These are phyloP conservation scores for Himalopsyche kuldschensis DNA, from an alignment of 2,888 invertebrate genomes.

Conservation along the genomic window DNA sequence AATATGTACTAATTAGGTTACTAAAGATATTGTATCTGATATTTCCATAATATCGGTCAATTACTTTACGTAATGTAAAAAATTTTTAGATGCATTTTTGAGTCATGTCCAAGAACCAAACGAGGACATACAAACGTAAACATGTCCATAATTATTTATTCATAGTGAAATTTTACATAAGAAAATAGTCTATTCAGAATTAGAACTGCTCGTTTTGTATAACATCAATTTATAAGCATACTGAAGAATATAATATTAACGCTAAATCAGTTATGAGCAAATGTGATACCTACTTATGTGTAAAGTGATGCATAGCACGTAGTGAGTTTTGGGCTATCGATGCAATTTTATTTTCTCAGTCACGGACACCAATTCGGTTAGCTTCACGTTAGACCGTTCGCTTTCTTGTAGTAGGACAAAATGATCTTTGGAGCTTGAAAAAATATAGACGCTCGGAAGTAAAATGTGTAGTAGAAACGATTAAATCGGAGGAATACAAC, in stretches of 20 bases:
- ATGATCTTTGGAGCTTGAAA: neutral
- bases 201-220: neutral
- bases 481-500: slow-evolving; percentile 6
- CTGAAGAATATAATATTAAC: neutral
- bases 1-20: neutral
- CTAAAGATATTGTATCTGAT: neutral
- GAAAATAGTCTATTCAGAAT: neutral
- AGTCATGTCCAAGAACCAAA: neutral
- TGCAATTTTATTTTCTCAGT: neutral
- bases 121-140: neutral
- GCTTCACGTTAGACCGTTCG: neutral
- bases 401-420: neutral
- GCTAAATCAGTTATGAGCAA: neutral
- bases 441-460: neutral
- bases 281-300: neutral
- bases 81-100: neutral
- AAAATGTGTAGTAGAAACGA: slow-evolving; percentile 1
- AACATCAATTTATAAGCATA: neutral
- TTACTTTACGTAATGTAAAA: neutral
- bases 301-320: neutral
- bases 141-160: slow-evolving; percentile 1
- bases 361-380: neutral
- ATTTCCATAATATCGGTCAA: neutral
- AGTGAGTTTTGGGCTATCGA: neutral
- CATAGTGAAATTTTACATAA: neutral